Conservation (phyloP, 2,113 vertebrate genomes). For the Corapipo altera region DNA sequence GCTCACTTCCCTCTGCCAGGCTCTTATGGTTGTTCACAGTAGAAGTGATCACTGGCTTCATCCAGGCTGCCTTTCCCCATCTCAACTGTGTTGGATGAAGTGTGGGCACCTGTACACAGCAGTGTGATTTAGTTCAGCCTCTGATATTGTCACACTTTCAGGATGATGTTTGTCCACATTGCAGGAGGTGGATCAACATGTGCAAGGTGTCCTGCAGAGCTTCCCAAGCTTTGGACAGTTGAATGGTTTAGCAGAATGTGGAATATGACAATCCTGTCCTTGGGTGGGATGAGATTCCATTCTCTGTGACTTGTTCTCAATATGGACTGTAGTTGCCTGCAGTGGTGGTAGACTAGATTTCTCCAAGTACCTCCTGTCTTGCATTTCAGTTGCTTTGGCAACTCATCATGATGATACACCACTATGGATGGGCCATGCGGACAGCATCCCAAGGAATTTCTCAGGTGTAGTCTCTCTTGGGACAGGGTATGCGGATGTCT, state of each 20-base stretch:
- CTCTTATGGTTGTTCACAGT: background rate
- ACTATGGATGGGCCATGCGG: rapidly evolving
- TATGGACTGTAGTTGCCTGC: background rate
- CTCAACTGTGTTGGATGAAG: background rate
- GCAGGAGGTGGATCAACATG: rapidly evolving
- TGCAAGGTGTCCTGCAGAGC: background rate
- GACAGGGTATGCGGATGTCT: background rate
- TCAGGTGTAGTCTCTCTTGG: rapidly evolving
- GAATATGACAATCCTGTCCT: background rate
- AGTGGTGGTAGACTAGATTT: background rate
- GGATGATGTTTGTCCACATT: background rate
- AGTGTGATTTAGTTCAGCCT: background rate
- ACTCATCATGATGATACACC: background rate
- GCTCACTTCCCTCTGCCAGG: background rate
- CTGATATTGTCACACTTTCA: rapidly evolving
- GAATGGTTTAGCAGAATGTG: background rate
- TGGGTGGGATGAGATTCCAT: background rate
- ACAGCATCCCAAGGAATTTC: background rate
- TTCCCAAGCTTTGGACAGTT: background rate
- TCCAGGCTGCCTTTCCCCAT: background rate
- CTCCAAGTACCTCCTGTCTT: background rate
- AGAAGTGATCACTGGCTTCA: background rate
- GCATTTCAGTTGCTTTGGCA: background rate
- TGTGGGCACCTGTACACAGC: background rate
- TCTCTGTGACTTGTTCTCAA: background rate